Evolutionary conservation across 2,888 invertebrate genomes (phyloP).

Genomic region (Xiphydria camelus): DNA sequence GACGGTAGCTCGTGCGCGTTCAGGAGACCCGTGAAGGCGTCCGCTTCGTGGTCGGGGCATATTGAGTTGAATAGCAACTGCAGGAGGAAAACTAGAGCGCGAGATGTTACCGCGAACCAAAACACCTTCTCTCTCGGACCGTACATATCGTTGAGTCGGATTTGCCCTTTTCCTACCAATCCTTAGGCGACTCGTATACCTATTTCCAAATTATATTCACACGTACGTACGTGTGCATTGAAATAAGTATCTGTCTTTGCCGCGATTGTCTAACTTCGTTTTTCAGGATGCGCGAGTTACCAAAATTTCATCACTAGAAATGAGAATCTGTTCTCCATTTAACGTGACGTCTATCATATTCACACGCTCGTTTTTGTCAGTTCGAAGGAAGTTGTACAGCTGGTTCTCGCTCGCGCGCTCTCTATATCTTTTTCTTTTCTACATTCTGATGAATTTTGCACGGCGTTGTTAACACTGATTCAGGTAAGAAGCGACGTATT

Average conservation of each 20-base stretch:
- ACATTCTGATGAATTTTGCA: constrained; percentile 61
- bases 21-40: constrained; percentile 70
- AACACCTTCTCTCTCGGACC: constrained; percentile 47
- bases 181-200: too few relatives aligned
- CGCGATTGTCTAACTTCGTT: too few relatives aligned
- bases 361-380: constrained; percentile 62
- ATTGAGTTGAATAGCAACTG: constrained; percentile 71
- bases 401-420: constrained; percentile 66
- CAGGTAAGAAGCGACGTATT: constrained; percentile 40
- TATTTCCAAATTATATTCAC: too few relatives aligned
- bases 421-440: constrained; percentile 63
- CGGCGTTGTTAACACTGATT: too few relatives aligned
- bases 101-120: constrained; percentile 69
- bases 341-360: constrained; percentile 62
- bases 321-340: constrained; percentile 63
- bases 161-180: too few relatives aligned
- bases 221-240: constrained; percentile 55
- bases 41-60: constrained; percentile 77
- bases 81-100: constrained; percentile 66
- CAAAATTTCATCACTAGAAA: constrained; percentile 67
- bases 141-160: too few relatives aligned
- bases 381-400: constrained; percentile 61
- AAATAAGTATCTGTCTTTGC: too few relatives aligned
- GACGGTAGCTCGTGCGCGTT: constrained; percentile 56
- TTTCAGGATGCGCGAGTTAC: constrained; percentile 64